Base-by-base conservation (phyloP, 2,113 vertebrate genomes). In the Lamprotornis superbus region DNA sequence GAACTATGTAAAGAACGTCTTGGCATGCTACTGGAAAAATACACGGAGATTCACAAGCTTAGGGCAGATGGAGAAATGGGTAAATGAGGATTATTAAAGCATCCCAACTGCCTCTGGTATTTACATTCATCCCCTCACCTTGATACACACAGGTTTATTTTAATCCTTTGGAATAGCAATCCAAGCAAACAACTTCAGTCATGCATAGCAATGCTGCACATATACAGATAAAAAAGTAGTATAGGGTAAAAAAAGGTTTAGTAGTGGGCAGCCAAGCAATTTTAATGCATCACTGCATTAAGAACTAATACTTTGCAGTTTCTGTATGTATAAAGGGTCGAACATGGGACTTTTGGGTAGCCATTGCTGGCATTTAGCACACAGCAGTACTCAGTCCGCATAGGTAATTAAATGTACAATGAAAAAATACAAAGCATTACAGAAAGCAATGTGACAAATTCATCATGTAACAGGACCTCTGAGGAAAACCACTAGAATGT, bases 61-160 rank as follows among this genome's bases (percentile, higher is more conserved):
- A 52, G 0, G 0, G 52, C 86, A 82, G 13, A 56, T 6, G 11
- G 18, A 83, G 65, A 90, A 87, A 68, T 22, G 17, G 35, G 85
- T 24, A 91, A 93, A 83, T 20, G 30, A 70, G 52, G 31, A 87
- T 75, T 83, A 74, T 39, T 59, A 27, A 52, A 83, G 31, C 12
- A 92, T 69, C 33, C 47, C 44, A 67, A 20, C 25, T 28, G 39
- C 35, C 33, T 90, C 68, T 70, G 50, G 60, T 63, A 74, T 88
- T 90, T 74, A 81, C 28, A 80, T 50, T 84, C 53, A 68, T 44
- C 40, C 49, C 28, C 69, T 79, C 73, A 94, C 83, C 89, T 94
- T 78, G 89, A 75, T 31, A 88, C 55, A 49, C n/a, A 49, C 3
- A 49, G 56, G 52, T 81, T 95, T 88, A 83, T 86, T 92, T 78